phyloP scores from a whole-genome alignment of 2,797 vertebrate genomes.

The Tauraco hartlaubi region DNA sequence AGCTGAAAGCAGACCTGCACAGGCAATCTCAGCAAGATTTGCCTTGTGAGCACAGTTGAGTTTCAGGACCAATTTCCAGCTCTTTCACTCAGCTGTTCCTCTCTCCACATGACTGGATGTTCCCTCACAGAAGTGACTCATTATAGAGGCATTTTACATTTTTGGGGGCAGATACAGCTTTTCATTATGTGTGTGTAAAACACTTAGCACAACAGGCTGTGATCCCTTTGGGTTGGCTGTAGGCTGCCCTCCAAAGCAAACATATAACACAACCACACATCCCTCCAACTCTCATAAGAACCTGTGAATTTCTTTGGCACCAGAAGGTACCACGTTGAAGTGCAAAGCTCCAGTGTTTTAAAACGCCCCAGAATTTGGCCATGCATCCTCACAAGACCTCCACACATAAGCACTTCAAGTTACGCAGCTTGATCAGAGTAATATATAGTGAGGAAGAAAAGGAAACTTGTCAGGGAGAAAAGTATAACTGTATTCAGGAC shows the following conservation, averaged over 20 bases:
- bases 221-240: neutral
- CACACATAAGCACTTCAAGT: neutral
- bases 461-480: neutral
- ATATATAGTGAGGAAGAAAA: neutral
- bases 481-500: neutral
- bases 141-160: neutral
- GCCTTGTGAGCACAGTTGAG: neutral
- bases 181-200: neutral
- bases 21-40: neutral
- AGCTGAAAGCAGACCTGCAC: neutral
- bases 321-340: neutral
- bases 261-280: neutral
- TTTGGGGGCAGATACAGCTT: neutral
- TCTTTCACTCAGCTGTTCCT: neutral
- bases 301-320: neutral
- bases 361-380: neutral
- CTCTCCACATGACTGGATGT: neutral
- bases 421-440: neutral
- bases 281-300: neutral
- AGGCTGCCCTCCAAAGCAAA: neutral
- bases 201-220: neutral
- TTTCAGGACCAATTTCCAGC: neutral
- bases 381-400: neutral
- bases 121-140: neutral
- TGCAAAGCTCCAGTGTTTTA: neutral